Conservation (phyloP, 30 jellyfish, hydroid and myxozoan species). For the Hydractinia symbiolongicarpus region DNA sequence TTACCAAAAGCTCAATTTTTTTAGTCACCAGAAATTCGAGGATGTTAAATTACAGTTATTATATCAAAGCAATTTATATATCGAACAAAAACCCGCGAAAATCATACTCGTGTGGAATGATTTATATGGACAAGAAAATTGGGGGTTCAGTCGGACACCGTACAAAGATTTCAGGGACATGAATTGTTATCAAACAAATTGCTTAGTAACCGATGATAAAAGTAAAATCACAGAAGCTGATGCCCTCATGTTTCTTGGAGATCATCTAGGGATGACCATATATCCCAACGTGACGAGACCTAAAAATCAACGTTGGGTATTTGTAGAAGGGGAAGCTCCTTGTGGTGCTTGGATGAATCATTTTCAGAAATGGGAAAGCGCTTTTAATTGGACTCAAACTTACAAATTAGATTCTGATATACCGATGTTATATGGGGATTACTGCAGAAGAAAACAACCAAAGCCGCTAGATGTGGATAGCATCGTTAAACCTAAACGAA, state of each 20-base stretch:
- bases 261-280: no score
- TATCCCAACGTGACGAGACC: neutral
- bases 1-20: no score
- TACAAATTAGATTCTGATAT: conserved; percentile 26
- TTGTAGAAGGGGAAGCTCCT: neutral
- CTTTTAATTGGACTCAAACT: conserved; percentile 31
- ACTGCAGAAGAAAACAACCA: conserved; percentile 10
- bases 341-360: neutral
- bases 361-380: neutral
- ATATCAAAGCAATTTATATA: no score
- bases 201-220: neutral
- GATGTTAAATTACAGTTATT: no score
- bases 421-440: conserved; percentile 18
- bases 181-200: neutral
- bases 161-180: neutral
- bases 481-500: conserved; percentile 5
- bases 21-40: no score
- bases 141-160: conserved; percentile 7
- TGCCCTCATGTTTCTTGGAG: neutral
- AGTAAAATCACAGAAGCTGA: neutral
- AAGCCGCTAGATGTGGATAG: neutral
- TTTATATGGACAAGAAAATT: neutral
- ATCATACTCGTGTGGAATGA: neutral
- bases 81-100: neutral
- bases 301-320: neutral